Evolutionary conservation across 1,140 invertebrate genomes (phyloP), one percentile per base, ranked within the genome.

Genomic region (Oscheius sp.): DNA sequence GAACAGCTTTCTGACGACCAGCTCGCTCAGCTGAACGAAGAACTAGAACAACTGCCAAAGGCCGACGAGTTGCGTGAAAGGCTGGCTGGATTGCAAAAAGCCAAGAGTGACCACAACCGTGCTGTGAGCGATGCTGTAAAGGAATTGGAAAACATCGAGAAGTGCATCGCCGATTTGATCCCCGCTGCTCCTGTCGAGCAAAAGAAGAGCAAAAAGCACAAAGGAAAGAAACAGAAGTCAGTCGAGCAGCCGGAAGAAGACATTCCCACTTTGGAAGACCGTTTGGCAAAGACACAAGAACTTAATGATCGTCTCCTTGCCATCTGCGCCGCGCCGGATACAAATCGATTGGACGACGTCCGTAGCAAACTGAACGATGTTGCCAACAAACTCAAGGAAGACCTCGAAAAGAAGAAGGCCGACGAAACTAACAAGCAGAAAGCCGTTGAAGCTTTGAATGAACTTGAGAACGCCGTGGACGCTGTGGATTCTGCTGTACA

Each of bases 1-100:
- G 64, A 73, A 26, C 70, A 73, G 38, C 61, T 65, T 28, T 35
- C 55, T 10, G 26, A 68, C 13, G 66, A 66, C n/a, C 66, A 55
- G n/a, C 49, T 68, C 3, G 29, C 63, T 3, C 28, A 23, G 46
- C 7, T 68, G 13, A 38, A 68, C 66, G 28, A 62, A 23, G 66
- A 68, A 35, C 46, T 68, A 13, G 49, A 29, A n/a, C 26, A 73
- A 31, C 62, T 62, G 29, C 42, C 28, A 13, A 45, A 73, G 31
- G 70, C 62, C 62, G 70, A 73, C 35, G 20, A 69, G 59, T 31
- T 73, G 20, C 59, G 63, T 31, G 42, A 69, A 20, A 73, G 66
- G 70, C 29, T 65, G 32, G 31, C 32, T 26, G 61, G 42, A 52
- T 52, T 65, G 26, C 61, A 34, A 31, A 35, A 65, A 29, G 61